Percentiles rank a stretch among this genome's conserved stretches.
Evolutionary conservation across 2,113 vertebrate species (phyloP).

Genomic region (Cromileptes altivelis): DNA sequence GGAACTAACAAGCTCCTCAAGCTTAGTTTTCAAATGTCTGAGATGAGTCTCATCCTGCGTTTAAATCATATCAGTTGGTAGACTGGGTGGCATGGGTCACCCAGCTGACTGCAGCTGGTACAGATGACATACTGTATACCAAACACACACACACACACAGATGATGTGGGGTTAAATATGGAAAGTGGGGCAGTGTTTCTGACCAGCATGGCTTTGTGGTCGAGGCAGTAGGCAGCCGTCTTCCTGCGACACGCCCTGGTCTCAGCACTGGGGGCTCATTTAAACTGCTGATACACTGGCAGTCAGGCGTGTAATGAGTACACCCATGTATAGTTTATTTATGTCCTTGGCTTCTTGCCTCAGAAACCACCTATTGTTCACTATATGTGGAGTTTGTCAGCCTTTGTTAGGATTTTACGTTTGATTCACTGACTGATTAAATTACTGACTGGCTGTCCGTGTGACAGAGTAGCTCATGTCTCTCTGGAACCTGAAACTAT

Average conservation of each 20-base stretch:
- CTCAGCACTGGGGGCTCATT: conserved; percentile 20
- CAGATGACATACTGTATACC: conserved; percentile 22
- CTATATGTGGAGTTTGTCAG: neutral
- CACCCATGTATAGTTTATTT: neutral
- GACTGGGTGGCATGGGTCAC: neutral
- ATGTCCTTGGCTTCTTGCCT: neutral
- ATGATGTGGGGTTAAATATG: conserved; percentile 70
- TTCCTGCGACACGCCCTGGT: conserved; percentile 74
- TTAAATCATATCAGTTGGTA: neutral
- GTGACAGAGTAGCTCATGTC: neutral
- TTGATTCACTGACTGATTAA: neutral
- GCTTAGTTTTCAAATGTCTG: neutral
- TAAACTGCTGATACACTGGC: conserved; percentile 6
- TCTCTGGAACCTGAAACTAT: neutral
- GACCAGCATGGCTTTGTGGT: conserved; percentile 70
- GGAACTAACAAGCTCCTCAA: neutral
- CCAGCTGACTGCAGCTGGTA: conserved; percentile 28
- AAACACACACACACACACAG: conserved; percentile 39
- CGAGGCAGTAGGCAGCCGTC: conserved; percentile 42
- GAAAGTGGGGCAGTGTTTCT: conserved; percentile 62
- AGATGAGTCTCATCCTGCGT: neutral
- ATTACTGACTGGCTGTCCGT: neutral
- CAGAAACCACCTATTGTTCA: conserved; percentile 3
- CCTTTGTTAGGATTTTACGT: no score
- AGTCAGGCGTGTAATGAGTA: conserved; percentile 17